A percentile compares a stretch with the other conserved stretches of the same genome.
Conservation (phyloP, 92 coral and sea anemone species). For the Porites divaricata region DNA sequence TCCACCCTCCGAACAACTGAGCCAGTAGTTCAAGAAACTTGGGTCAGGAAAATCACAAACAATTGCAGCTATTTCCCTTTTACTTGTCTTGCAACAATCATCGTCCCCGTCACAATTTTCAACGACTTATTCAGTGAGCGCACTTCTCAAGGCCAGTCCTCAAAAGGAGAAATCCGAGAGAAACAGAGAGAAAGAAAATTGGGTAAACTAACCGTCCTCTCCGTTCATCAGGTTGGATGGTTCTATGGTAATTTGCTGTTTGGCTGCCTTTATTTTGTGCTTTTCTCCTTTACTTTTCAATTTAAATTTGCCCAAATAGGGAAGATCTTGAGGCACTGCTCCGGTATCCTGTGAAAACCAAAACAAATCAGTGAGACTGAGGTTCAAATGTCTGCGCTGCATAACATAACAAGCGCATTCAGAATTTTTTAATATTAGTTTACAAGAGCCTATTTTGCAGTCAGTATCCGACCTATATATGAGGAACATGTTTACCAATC, state of each 20-base stretch:
- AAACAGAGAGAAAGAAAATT: neutral
- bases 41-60: neutral
- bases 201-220: constrained; percentile 27
- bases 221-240: constrained; percentile 37
- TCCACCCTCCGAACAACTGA: too few relatives aligned
- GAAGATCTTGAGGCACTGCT: constrained; percentile 13
- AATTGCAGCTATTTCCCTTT: neutral
- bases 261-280: constrained; percentile 46
- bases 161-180: neutral
- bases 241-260: constrained; percentile 34
- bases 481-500: too few relatives aligned
- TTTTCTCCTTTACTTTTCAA: constrained; percentile 58
- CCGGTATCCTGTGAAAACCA: neutral
- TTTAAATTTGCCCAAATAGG: constrained; percentile 36
- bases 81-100: neutral
- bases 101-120: neutral
- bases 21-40: neutral
- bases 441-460: too few relatives aligned
- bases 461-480: too few relatives aligned
- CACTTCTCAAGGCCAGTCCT: neutral
- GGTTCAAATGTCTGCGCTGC: too few relatives aligned
- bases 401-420: neutral
- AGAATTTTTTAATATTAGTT: too few relatives aligned
- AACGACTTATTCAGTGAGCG: neutral
- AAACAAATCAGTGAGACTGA: neutral